Percentiles rank a stretch among this genome's conserved stretches.
These are phyloP conservation scores for Takifugu ocellatus DNA, from an alignment of 2,797 vertebrate species.

Conservation along the genomic window DNA sequence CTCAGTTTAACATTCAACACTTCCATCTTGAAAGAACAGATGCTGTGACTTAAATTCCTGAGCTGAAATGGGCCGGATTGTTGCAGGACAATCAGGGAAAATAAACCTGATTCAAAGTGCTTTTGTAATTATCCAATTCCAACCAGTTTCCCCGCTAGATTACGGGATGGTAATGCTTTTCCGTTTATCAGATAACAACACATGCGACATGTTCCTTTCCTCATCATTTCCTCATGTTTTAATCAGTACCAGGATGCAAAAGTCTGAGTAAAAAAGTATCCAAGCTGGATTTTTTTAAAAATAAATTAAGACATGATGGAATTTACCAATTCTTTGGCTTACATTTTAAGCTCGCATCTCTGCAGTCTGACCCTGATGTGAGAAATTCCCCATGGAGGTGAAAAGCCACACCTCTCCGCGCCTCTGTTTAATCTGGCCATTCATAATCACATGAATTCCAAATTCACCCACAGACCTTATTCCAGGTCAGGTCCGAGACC, in stretches of 20 bases:
- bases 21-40: slow-evolving; percentile 2
- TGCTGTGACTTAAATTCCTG: background rate
- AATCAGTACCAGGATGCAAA: background rate
- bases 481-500: slow-evolving; percentile 16
- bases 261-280: background rate
- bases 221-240: slow-evolving; percentile 7
- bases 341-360: slow-evolving; percentile 9
- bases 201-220: background rate
- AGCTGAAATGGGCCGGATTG: slow-evolving; percentile 1
- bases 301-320: background rate
- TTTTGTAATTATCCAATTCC: background rate
- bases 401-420: slow-evolving; percentile 51
- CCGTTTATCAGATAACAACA: background rate
- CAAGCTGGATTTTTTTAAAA: background rate
- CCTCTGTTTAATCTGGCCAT: slow-evolving; percentile 58
- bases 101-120: background rate
- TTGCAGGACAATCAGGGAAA: slow-evolving; percentile 3
- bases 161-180: background rate
- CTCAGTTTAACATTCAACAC: background rate
- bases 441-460: slow-evolving; percentile 45
- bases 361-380: slow-evolving; percentile 52
- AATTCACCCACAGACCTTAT: slow-evolving; percentile 30
- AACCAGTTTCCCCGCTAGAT: background rate
- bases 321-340: background rate
- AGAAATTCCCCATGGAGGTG: slow-evolving; percentile 68